These are phyloP conservation scores for Alviniconcha marisindica DNA, from an alignment of 1,140 invertebrate species.

Conservation along the genomic window DNA sequence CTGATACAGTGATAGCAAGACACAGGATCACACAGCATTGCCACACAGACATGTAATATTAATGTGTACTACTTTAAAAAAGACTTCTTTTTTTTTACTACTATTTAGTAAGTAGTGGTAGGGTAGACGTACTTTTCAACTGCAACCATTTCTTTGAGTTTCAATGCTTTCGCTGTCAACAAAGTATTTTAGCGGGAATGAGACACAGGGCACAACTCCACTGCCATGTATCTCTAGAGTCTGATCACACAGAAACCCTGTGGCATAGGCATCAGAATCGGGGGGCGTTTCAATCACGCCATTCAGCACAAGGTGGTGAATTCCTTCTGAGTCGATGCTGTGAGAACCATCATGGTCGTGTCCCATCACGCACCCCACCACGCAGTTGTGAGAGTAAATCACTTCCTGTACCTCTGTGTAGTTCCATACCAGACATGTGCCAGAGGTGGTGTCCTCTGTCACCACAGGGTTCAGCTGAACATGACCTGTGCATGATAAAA, in stretches of 20 bases:
- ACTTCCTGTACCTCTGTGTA: slow-evolving; percentile 66
- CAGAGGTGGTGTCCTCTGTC: slow-evolving; percentile 38
- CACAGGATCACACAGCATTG: no score
- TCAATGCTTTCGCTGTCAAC: slow-evolving; percentile 1
- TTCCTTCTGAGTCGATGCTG: slow-evolving; percentile 62
- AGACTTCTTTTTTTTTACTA: neutral
- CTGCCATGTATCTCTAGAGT: slow-evolving; percentile 53
- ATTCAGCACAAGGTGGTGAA: slow-evolving; percentile 69
- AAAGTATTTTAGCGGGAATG: slow-evolving; percentile 50
- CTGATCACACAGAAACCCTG: slow-evolving; percentile 64
- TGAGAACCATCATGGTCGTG: slow-evolving; percentile 71
- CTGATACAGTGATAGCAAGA: no score
- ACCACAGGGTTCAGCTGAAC: slow-evolving; percentile 62
- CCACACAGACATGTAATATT: no score
- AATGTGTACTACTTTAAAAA: no score
- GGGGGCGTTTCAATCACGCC: slow-evolving; percentile 70
- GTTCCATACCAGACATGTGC: slow-evolving; percentile 69
- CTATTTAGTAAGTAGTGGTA: neutral
- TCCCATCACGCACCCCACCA: slow-evolving; percentile 68
- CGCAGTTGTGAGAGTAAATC: slow-evolving; percentile 60
- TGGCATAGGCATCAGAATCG: slow-evolving; percentile 67
- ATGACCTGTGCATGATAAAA: no score
- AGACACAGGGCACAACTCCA: slow-evolving; percentile 47
- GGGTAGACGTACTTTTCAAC: neutral
- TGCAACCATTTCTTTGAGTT: neutral